These are phyloP conservation scores for Folsomia candida DNA, from an alignment of 2,888 invertebrate species.

Conservation along the genomic window DNA sequence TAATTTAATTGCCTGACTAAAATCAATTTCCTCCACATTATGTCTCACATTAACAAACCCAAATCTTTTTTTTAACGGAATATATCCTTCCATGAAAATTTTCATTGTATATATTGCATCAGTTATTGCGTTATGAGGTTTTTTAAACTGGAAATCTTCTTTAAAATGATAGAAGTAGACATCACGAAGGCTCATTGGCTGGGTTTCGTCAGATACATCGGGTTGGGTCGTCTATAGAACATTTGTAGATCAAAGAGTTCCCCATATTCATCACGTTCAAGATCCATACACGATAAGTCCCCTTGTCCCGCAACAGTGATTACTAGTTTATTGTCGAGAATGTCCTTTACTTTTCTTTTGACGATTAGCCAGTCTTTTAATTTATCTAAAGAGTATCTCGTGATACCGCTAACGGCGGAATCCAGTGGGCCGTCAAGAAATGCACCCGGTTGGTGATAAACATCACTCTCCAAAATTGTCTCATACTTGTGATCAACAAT, in stretches of 20 bases:
- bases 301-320: conserved; percentile 12
- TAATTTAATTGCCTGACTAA: conserved; percentile 1
- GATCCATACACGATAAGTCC: conserved; percentile 8
- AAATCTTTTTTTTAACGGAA: background rate
- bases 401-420: background rate
- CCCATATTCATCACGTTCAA: background rate
- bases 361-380: background rate
- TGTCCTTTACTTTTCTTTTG: background rate
- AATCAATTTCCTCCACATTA: conserved; percentile 12
- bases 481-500: background rate
- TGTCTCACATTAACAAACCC: background rate
- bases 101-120: conserved; percentile 27
- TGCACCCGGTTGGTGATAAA: background rate
- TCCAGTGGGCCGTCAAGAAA: background rate
- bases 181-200: conserved; percentile 16
- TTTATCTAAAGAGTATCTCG: background rate
- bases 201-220: background rate
- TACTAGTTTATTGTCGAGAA: conserved; percentile 4
- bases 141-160: conserved; percentile 17
- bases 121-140: background rate
- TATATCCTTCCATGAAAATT: conserved; percentile 21
- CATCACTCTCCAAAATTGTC: background rate
- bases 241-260: conserved; percentile 25
- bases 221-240: conserved; percentile 21
- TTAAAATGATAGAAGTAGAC: conserved; percentile 24